Percentiles rank a stretch among this genome's conserved stretches.
Conservation (phyloP, 2,797 vertebrate species). For the Tragelaphus eurycerus region DNA sequence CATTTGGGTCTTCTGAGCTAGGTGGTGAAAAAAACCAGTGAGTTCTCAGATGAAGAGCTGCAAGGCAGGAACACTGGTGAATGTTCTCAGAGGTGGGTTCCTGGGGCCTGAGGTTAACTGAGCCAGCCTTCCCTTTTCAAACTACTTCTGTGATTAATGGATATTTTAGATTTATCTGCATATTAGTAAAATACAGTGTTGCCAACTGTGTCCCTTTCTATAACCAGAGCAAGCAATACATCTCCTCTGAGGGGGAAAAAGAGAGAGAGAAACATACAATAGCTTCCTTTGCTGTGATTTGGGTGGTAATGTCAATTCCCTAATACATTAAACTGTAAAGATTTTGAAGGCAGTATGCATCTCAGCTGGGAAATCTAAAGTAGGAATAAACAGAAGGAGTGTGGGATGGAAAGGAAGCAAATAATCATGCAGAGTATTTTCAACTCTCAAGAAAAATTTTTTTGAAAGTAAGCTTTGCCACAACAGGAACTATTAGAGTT, state of each 20-base stretch:
- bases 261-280: not conserved
- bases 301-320: not conserved
- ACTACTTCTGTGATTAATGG: not conserved
- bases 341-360: not conserved
- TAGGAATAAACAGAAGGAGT: slow-evolving; percentile 62
- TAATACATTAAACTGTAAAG: slow-evolving; percentile 15
- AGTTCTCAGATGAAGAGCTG: not conserved
- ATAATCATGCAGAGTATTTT: slow-evolving; percentile 35
- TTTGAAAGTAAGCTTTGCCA: slow-evolving; percentile 27
- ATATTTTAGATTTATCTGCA: not conserved
- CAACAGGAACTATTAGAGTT: slow-evolving; percentile 43
- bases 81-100: not conserved
- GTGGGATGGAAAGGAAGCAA: slow-evolving; percentile 63
- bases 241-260: not conserved
- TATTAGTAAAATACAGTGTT: not conserved
- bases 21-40: not conserved
- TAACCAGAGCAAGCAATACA: not conserved
- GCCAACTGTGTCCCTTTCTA: not conserved
- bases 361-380: slow-evolving; percentile 40
- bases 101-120: not conserved
- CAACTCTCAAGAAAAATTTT: slow-evolving; percentile 33
- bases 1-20: not conserved
- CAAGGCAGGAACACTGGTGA: not conserved
- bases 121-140: not conserved
- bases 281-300: not conserved